phyloP scores from a whole-genome alignment of 2,797 vertebrate genomes.

The Ataeniobius toweri region DNA sequence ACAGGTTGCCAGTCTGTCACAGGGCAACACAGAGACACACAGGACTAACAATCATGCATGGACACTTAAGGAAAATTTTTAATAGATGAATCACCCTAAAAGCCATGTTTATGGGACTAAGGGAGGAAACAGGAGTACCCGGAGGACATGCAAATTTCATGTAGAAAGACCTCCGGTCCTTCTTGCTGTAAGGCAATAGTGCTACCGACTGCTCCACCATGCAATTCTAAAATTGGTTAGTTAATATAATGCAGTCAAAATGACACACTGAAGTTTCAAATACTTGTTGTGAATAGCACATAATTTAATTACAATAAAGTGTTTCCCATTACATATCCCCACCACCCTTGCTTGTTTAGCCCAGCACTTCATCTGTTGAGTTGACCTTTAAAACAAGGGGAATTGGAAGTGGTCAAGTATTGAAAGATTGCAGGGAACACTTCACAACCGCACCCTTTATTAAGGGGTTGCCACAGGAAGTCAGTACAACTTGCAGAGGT shows the following conservation, averaged over 20 bases:
- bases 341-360: no score
- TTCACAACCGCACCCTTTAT: no score
- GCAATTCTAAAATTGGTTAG: no score
- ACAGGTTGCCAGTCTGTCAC: neutral
- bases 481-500: no score
- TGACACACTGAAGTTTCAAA: neutral
- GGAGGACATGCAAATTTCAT: neutral
- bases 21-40: neutral
- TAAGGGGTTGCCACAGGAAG: no score
- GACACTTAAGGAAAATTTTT: neutral
- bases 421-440: no score
- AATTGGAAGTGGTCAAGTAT: no score
- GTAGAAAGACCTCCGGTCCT: neutral
- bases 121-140: neutral
- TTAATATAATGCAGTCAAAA: neutral
- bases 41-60: neutral
- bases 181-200: neutral
- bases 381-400: no score
- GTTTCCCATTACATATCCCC: no score
- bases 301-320: neutral
- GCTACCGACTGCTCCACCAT: neutral
- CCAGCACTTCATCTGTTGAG: no score
- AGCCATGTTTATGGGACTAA: neutral
- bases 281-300: neutral
- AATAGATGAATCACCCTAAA: neutral